Conservation (phyloP, 2,113 vertebrate species). For the Labeo rohita region DNA sequence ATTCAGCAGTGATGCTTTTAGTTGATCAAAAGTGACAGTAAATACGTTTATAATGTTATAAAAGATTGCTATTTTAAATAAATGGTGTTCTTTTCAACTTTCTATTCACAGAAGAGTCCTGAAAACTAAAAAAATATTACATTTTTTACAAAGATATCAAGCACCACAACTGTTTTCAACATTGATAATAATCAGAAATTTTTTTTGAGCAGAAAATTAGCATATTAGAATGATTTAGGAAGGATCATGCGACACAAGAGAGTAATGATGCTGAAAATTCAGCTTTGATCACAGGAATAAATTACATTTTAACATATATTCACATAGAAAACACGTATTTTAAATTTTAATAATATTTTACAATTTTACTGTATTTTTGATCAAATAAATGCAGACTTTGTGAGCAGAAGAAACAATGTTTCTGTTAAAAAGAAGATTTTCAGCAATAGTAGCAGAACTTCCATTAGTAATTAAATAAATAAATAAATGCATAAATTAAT, state of each 20-base stretch:
- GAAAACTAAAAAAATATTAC: background rate
- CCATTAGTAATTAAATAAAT: too few relatives aligned
- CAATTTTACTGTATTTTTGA: background rate
- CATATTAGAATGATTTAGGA: background rate
- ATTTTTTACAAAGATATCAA: background rate
- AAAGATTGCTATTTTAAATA: background rate
- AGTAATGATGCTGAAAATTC: background rate
- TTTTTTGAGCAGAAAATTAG: background rate
- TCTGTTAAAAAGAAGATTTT: background rate
- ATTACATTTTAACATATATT: background rate
- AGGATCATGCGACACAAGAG: too few relatives aligned
- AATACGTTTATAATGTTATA: background rate
- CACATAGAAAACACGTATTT: too few relatives aligned
- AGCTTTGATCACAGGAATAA: background rate
- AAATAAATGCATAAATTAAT: too few relatives aligned
- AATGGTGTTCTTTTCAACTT: background rate
- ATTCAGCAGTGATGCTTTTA: background rate
- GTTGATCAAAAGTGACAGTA: background rate
- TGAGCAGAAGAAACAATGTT: background rate
- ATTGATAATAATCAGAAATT: background rate
- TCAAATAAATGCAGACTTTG: background rate
- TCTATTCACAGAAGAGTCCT: background rate
- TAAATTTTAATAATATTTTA: background rate
- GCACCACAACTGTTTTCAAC: background rate
- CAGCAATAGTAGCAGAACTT: too few relatives aligned